Evolutionary conservation across 2,888 invertebrate genomes (phyloP), one percentile per base, ranked within the genome.

Genomic region (Erebia aethiops): DNA sequence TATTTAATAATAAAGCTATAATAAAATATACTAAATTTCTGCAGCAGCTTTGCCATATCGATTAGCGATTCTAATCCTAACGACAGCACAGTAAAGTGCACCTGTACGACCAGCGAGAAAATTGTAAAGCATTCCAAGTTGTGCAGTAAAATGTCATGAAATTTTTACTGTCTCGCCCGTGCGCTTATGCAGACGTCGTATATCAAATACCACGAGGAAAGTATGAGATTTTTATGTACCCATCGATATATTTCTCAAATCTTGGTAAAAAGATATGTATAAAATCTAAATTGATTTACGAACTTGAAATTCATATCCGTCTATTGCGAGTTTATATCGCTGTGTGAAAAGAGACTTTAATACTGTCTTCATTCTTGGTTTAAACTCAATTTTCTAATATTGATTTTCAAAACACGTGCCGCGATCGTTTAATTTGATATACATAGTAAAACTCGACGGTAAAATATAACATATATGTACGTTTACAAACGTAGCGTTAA

Each of bases 91-190:
- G n/a, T 51, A 51, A 51, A 14, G 51, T 51, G 51, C 16, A 35
- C 51, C 43, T 21, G 21, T 52, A 14, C 26, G 35, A 7, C 2
- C 41, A 43, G 14, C 35, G 8, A 26, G 14, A 58, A 58, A 26
- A 35, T 58, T 58, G 58, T 60, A 35, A 60, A 2, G 43, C 16
- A 60, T 60, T 60, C 16, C 60, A 43, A 57, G 57, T 16, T 63
- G 10, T 35, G 49, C 26, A 14, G n/a, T 49, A 51, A 62, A 62
- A 63, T 51, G 77, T 79, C 82, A 80, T 85, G 82, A 86, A 85
- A 84, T 79, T 83, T 85, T 87, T 84, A 86, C 81, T 79, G 43
- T 18, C 49, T 78, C 77, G 80, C 78, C 79, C 80, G 69, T 71
- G 51, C 71, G 54, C 18, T 46, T 66, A 64, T 69, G 49, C 64